Percentiles rank a stretch among this genome's conserved stretches.
Conservation (phyloP, 2,113 vertebrate species). For the Corvus hawaiiensis region DNA sequence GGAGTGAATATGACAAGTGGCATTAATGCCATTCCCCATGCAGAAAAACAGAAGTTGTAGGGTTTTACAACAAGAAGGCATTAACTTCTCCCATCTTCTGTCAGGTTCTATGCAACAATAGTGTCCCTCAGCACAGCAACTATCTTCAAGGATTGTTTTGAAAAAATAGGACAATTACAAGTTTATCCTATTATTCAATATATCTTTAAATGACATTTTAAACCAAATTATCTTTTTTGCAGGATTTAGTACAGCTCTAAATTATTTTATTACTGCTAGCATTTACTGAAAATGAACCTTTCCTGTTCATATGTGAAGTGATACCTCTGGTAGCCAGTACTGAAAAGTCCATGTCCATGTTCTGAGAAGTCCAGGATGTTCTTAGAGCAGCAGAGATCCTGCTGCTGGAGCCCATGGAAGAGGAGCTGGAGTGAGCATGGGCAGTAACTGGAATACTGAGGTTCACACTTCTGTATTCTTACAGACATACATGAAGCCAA, state of each 20-base stretch:
- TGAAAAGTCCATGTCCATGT: background rate
- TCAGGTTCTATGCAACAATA: background rate
- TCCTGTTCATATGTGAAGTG: background rate
- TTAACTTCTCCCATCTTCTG: background rate
- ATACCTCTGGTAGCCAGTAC: rapidly evolving
- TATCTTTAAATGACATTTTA: background rate
- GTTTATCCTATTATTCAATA: background rate
- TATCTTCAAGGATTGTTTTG: background rate
- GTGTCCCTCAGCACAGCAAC: background rate
- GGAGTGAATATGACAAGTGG: background rate
- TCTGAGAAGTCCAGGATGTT: background rate
- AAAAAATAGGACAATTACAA: background rate
- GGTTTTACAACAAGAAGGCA: background rate
- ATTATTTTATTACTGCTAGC: background rate
- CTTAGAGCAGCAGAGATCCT: background rate
- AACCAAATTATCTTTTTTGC: background rate
- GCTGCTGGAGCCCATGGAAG: background rate
- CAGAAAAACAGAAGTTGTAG: background rate
- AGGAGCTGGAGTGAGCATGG: background rate
- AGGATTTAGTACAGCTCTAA: background rate
- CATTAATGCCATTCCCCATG: background rate
- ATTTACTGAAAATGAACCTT: background rate
- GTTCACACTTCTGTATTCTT: background rate
- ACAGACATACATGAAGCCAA: background rate
- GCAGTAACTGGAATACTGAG: background rate